Conservation (phyloP, 1,140 invertebrate genomes). For the Polypedilum pembai region DNA sequence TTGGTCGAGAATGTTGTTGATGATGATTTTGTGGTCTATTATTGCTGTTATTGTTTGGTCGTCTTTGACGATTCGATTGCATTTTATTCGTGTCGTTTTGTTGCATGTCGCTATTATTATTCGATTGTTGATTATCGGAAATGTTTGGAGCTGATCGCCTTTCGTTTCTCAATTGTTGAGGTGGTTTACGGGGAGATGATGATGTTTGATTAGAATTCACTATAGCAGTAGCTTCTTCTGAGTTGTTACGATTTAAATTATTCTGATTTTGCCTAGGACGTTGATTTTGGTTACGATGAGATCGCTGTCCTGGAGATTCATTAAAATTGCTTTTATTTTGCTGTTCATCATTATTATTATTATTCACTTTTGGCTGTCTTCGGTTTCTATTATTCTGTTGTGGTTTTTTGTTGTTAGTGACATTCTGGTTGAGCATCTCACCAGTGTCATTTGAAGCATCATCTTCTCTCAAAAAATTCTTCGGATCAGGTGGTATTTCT, state of each 20-base stretch:
- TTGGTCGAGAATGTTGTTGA: not conserved
- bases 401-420: not conserved
- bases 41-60: not conserved
- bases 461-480: slow-evolving; percentile 46
- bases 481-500: slow-evolving; percentile 47
- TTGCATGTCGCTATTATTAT: not conserved
- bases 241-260: not conserved
- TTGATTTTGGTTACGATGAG: not conserved
- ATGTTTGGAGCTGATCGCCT: not conserved
- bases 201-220: not conserved
- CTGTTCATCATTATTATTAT: not conserved
- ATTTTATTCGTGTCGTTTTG: not conserved
- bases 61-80: not conserved
- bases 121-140: not conserved
- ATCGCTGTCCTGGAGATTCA: not conserved
- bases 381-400: not conserved
- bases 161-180: not conserved
- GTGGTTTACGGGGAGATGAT: not conserved
- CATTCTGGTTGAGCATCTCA: not conserved
- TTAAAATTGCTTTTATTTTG: not conserved
- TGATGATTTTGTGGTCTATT: not conserved
- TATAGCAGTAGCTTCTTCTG: not conserved
- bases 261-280: not conserved
- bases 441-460: slow-evolving; percentile 35
- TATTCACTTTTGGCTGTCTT: not conserved